A percentile compares a stretch with the other conserved stretches of the same genome.
Conservation (phyloP, 2,113 vertebrate species). For the Platysternon megacephalum region DNA sequence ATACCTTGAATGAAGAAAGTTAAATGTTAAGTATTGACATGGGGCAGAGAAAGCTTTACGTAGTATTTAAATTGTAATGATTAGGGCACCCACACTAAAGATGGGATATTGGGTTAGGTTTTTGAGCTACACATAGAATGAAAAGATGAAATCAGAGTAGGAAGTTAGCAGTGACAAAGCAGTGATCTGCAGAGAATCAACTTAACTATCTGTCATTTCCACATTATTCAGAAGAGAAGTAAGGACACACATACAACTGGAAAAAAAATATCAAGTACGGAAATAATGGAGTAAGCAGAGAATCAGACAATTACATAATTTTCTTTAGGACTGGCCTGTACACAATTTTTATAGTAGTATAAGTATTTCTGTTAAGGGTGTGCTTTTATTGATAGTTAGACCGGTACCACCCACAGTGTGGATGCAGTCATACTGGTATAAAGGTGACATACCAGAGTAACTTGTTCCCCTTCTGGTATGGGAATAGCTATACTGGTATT, state of each 20-base stretch:
- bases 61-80: not conserved
- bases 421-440: not conserved
- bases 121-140: not conserved
- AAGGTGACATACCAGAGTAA: not conserved
- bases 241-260: not conserved
- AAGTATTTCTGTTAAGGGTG: not conserved
- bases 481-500: not conserved
- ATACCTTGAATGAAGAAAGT: slow-evolving; percentile 62
- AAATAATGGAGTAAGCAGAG: not conserved
- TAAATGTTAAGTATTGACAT: not conserved
- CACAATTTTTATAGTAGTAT: not conserved
- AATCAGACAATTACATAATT: not conserved
- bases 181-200: not conserved
- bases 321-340: too few relatives aligned
- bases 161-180: not conserved
- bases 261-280: not conserved
- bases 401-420: not conserved
- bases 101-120: not conserved
- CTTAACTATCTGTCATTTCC: not conserved
- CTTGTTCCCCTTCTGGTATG: not conserved
- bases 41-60: not conserved
- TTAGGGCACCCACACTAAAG: not conserved
- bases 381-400: not conserved
- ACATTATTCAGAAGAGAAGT: not conserved
- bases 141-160: not conserved